phyloP scores from a whole-genome alignment of 2,797 vertebrate species.

The Gastrophryne carolinensis region DNA sequence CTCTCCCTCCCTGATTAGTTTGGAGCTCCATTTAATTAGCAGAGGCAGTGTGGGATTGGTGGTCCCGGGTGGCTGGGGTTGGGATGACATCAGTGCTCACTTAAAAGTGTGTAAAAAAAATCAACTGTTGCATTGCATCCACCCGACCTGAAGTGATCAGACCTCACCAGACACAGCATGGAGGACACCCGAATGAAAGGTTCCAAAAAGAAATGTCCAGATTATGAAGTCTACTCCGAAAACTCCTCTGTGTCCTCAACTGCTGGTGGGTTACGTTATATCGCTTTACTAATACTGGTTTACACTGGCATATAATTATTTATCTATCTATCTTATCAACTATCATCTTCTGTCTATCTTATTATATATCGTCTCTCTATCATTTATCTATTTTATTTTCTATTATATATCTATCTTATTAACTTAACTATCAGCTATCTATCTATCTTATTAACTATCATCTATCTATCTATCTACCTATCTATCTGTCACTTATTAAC shows the following conservation, averaged over 20 bases:
- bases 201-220: slow-evolving; percentile 40
- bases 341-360: slow-evolving; percentile 8
- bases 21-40: slow-evolving; percentile 36
- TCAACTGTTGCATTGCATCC: slow-evolving; percentile 11
- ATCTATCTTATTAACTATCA: too few species aligned
- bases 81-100: slow-evolving; percentile 34
- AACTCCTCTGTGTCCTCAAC: slow-evolving; percentile 39
- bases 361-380: not conserved
- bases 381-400: not conserved
- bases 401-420: not conserved
- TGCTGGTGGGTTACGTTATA: not conserved
- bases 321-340: not conserved
- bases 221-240: slow-evolving; percentile 43
- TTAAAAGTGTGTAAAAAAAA: slow-evolving; percentile 37
- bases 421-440: not conserved
- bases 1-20: slow-evolving; percentile 19
- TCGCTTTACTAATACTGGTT: too few species aligned
- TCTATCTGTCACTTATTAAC: not conserved
- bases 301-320: not conserved
- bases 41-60: slow-evolving; percentile 17
- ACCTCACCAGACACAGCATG: not conserved
- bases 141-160: not conserved
- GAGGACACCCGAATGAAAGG: slow-evolving; percentile 31
- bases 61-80: not conserved
- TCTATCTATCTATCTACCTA: not conserved